Conservation (phyloP, 2,888 invertebrate species). For the Tillus elongatus region DNA sequence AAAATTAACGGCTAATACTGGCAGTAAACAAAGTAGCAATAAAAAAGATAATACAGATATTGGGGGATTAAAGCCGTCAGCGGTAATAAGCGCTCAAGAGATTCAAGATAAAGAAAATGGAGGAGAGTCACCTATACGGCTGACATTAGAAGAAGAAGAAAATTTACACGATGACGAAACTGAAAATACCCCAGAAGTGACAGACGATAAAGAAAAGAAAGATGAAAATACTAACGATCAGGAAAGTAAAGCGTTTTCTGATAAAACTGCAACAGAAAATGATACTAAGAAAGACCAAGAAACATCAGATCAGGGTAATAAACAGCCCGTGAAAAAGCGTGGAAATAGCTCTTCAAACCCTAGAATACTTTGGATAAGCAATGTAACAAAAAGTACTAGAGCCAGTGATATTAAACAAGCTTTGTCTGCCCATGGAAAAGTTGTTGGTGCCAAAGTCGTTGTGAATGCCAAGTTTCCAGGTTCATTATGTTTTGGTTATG, state of each 20-base stretch:
- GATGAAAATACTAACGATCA: too few species aligned
- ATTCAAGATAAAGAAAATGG: constrained; percentile 20
- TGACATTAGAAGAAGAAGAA: constrained; percentile 35
- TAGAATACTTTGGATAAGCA: constrained; percentile 91
- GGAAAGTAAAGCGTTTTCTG: too few species aligned
- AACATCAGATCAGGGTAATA: too few species aligned
- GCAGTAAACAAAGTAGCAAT: constrained; percentile 20
- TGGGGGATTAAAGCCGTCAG: constrained; percentile 11
- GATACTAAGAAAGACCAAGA: constrained; percentile 13
- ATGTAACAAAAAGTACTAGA: constrained; percentile 79
- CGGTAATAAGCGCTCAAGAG: too few species aligned
- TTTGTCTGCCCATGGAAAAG: constrained; percentile 88
- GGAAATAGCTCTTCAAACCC: constrained; percentile 21
- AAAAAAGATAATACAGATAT: constrained; percentile 28
- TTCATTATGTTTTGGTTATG: constrained; percentile 90
- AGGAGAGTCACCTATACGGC: constrained; percentile 27
- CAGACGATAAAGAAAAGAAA: constrained; percentile 1
- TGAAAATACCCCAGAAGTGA: too few species aligned
- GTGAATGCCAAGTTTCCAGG: constrained; percentile 90
- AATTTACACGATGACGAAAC: constrained; percentile 32
- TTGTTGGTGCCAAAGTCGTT: constrained; percentile 91
- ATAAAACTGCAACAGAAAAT: too few species aligned
- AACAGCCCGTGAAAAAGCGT: constrained; percentile 10
- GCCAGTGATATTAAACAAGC: constrained; percentile 91
- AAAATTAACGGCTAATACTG: constrained; percentile 7